These are phyloP conservation scores for Masticophis lateralis DNA, from an alignment of 2,797 vertebrate species.

Conservation along the genomic window DNA sequence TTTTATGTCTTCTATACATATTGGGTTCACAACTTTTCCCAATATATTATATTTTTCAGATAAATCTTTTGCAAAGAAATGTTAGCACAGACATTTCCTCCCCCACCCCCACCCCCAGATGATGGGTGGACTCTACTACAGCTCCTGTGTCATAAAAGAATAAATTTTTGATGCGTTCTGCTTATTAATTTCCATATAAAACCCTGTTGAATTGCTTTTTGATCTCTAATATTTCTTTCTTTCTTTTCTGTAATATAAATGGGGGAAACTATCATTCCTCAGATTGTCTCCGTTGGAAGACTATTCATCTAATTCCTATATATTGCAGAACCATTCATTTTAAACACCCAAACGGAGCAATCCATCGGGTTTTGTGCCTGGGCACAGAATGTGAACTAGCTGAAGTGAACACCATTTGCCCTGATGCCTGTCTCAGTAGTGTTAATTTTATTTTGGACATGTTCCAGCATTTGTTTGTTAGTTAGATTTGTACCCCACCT, in stretches of 20 bases:
- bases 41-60: neutral
- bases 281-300: neutral
- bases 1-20: neutral
- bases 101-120: neutral
- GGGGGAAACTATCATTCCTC: neutral
- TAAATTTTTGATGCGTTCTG: neutral
- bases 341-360: neutral
- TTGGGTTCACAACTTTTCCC: constrained; percentile 2
- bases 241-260: neutral
- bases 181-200: neutral
- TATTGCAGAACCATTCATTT: neutral
- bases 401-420: neutral
- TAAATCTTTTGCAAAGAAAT: neutral
- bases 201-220: neutral
- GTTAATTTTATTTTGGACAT: neutral
- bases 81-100: neutral
- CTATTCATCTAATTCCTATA: neutral
- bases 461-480: neutral
- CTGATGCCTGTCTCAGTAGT: neutral
- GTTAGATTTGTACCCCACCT: neutral
- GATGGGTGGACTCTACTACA: neutral
- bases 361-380: neutral
- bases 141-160: constrained; percentile 33
- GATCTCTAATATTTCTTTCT: neutral
- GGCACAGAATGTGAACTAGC: neutral